Evolutionary conservation across 92 coral and sea anemone species (phyloP).

Genomic region (Actinernus sp.): DNA sequence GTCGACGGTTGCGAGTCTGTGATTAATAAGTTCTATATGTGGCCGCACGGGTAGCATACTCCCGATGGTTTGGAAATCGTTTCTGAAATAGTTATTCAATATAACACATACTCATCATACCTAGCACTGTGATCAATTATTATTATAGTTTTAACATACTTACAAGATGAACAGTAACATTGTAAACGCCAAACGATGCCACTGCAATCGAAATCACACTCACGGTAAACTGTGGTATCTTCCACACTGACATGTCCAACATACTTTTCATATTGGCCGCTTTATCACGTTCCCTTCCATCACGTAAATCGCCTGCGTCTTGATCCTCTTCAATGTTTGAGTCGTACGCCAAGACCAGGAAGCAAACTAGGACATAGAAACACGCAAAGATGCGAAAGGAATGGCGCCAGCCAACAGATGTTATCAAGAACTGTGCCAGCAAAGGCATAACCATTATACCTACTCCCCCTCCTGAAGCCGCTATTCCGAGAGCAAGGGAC

Average conservation of each 20-base stretch:
- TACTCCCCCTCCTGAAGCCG: constrained; percentile 32
- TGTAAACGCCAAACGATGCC: too few relatives aligned
- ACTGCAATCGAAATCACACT: too few relatives aligned
- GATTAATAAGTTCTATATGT: too few relatives aligned
- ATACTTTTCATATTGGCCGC: neutral
- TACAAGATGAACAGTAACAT: too few relatives aligned
- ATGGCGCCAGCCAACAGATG: constrained; percentile 37
- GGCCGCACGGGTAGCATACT: too few relatives aligned
- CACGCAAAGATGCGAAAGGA: constrained; percentile 32
- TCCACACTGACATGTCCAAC: constrained; percentile 66
- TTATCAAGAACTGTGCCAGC: constrained; percentile 26
- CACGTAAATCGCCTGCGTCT: neutral
- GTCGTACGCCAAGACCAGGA: constrained; percentile 18
- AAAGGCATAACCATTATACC: constrained; percentile 45
- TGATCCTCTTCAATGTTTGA: constrained; percentile 42
- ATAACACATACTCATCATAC: too few relatives aligned
- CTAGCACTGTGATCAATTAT: too few relatives aligned
- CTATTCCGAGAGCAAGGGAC: constrained; percentile 14
- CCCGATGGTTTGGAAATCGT: too few relatives aligned
- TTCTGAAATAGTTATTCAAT: too few relatives aligned
- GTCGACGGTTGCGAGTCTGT: too few relatives aligned
- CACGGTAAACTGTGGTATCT: constrained; percentile 25
- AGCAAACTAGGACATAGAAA: constrained; percentile 2
- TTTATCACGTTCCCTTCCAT: neutral
- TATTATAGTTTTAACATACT: too few relatives aligned